Percentiles rank a stretch among this genome's conserved stretches.
Evolutionary conservation across 2,888 invertebrate species (phyloP).

Genomic region (Leptinotarsa juncta): DNA sequence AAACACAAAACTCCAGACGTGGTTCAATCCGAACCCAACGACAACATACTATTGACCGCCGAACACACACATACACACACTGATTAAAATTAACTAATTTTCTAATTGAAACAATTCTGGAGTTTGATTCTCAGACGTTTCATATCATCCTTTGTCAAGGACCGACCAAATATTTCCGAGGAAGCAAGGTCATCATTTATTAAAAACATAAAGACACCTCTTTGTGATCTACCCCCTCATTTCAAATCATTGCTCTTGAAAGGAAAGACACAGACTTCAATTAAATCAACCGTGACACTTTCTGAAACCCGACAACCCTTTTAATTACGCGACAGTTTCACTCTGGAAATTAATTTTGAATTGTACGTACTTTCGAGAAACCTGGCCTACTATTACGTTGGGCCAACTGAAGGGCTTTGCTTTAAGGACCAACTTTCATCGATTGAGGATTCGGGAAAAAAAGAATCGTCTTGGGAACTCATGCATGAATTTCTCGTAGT

Average conservation of each 20-base stretch:
- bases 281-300: slow-evolving; percentile 19
- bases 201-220: neutral
- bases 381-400: neutral
- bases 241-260: neutral
- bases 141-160: no score
- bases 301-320: slow-evolving; percentile 35
- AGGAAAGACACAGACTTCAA: neutral
- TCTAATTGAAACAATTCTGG: no score
- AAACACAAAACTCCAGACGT: no score
- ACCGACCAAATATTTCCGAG: no score
- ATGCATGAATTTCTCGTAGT: no score
- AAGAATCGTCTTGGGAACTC: neutral
- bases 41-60: no score
- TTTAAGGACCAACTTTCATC: neutral
- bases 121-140: no score
- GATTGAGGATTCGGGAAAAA: neutral
- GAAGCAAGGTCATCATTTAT: neutral
- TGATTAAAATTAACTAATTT: no score
- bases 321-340: slow-evolving; percentile 48
- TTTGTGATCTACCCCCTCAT: neutral
- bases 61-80: no score
- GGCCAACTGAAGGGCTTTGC: neutral
- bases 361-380: slow-evolving; percentile 1
- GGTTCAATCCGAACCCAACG: no score
- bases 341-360: slow-evolving; percentile 18